Evolutionary conservation across 64 coral and sea anemone species (phyloP).

Genomic region (Pachyseris speciosa): DNA sequence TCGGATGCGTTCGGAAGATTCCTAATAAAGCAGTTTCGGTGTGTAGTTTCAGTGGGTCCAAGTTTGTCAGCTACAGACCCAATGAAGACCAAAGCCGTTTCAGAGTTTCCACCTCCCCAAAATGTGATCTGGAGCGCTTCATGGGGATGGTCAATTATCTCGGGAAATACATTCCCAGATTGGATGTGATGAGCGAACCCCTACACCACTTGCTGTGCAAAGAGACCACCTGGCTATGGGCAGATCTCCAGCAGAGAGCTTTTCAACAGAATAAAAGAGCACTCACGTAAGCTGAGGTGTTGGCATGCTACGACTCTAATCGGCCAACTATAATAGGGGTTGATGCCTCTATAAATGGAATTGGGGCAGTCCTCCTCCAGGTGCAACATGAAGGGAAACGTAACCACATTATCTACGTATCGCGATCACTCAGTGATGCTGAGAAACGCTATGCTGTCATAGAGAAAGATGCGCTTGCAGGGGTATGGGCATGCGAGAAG

Average conservation of each 20-base stretch:
- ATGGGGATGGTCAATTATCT: conserved; percentile 55
- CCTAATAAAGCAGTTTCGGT: too few species aligned
- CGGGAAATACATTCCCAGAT: neutral
- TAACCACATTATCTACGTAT: neutral
- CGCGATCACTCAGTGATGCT: conserved; percentile 27
- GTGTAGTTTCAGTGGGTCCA: too few species aligned
- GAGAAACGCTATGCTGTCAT: conserved; percentile 48
- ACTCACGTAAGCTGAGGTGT: conserved; percentile 29
- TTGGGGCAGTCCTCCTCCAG: conserved; percentile 57
- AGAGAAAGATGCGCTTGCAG: conserved; percentile 40
- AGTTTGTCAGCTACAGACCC: too few species aligned
- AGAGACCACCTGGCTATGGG: conserved; percentile 27
- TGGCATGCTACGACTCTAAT: conserved; percentile 56
- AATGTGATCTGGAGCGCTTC: conserved; percentile 44
- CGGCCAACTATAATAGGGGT: conserved; percentile 17
- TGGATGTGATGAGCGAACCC: conserved; percentile 9
- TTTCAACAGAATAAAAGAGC: conserved; percentile 16
- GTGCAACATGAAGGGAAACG: conserved; percentile 38
- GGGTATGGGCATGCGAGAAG: conserved; percentile 25
- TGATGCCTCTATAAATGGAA: conserved; percentile 21
- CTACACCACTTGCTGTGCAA: conserved; percentile 22
- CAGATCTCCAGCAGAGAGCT: neutral
- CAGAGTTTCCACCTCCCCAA: conserved; percentile 33
- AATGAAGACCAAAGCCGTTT: conserved; percentile 48
- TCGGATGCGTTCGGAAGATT: too few species aligned